Evolutionary conservation across 92 coral and sea anemone genomes (phyloP), one percentile per base, ranked within the genome.

Genomic region (Virgularia gustaviana): DNA sequence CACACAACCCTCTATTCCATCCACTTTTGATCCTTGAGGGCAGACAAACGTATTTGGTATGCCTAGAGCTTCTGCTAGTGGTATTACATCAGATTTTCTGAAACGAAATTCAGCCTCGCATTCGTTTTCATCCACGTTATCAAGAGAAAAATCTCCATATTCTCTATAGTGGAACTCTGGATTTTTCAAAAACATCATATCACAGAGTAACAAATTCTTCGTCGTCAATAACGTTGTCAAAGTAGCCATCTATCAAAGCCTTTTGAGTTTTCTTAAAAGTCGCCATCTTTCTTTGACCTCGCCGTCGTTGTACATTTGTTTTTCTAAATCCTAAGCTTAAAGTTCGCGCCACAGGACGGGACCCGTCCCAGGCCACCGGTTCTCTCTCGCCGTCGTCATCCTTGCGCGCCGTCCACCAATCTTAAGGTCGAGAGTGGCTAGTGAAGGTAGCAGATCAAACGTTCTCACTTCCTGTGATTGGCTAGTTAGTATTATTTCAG

Each of bases 31-130:
- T 16, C 57, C 57, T 10, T 51, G 57, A 1, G 64, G 36, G 18
- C 64, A 57, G 12, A 23, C 32, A 57, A 57, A 57, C 2, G 22
- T 24, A 4, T 57, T 37, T 3, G 36, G 64, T 57, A 57, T 57
- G 5, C 2, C 37, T 4, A 57, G 36, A 1, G n/a, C 64, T 20
- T 57, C 35, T 57, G 64, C 64, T n/a, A 57, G 27, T 23, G 6
- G 36, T 8, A 6, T 34, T 57, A 57, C 31, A 30, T 57, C 64
- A 6, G 3, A 8, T 30, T 57, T 57, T 57, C 38, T 9, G 36
- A 30, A 28, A 57, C 64, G 64, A 1, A 57, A 57, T 57, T 57
- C 64, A 1, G 64, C 64, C 16, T 57, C 16, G n/a, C 36, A 57
- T 22, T 57, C 64, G n/a, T 34, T 57, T 13, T 3, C 16, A 1